phyloP scores from a whole-genome alignment of 1,140 invertebrate genomes.

The Drosophila punjabiensis region DNA sequence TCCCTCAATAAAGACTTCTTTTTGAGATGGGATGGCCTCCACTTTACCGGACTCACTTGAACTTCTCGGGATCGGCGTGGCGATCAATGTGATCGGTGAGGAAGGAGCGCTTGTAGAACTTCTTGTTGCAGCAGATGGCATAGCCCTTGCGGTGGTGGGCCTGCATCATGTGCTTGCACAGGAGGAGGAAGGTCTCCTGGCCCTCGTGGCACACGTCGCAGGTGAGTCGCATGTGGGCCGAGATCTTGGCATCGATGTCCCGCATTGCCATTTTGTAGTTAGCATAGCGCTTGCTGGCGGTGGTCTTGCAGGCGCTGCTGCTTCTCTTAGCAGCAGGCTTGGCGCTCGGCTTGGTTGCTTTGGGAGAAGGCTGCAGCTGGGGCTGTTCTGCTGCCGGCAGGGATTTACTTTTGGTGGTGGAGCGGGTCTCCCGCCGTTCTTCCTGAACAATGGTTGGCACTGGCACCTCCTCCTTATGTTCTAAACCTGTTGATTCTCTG shows the following conservation, averaged over 20 bases:
- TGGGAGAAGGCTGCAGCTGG: not conserved
- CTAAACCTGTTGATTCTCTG: not conserved
- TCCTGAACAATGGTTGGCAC: not conserved
- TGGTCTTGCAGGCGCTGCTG: not conserved
- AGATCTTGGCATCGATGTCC: constrained; percentile 74
- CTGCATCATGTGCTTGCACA: constrained; percentile 72
- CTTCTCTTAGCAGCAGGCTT: constrained; percentile 8
- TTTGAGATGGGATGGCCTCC: constrained; percentile 21
- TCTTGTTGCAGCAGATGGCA: constrained; percentile 77
- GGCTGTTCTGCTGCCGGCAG: not conserved
- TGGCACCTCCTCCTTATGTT: not conserved
- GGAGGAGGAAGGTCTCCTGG: constrained; percentile 58
- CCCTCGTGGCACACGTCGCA: constrained; percentile 72
- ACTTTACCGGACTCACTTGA: constrained; percentile 78
- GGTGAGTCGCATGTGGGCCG: constrained; percentile 70
- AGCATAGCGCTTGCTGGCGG: constrained; percentile 53
- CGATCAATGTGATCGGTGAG: constrained; percentile 79
- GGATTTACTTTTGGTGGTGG: constrained; percentile 58
- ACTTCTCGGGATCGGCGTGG: constrained; percentile 74
- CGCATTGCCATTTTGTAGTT: constrained; percentile 69
- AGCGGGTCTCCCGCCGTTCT: constrained; percentile 61
- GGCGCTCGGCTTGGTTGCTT: not conserved
- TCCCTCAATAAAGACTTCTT: accelerated
- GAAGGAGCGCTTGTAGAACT: constrained; percentile 75
- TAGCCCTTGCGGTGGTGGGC: constrained; percentile 70